Conservation (phyloP, 2,113 vertebrate genomes). For the Hoplias malabaricus region DNA sequence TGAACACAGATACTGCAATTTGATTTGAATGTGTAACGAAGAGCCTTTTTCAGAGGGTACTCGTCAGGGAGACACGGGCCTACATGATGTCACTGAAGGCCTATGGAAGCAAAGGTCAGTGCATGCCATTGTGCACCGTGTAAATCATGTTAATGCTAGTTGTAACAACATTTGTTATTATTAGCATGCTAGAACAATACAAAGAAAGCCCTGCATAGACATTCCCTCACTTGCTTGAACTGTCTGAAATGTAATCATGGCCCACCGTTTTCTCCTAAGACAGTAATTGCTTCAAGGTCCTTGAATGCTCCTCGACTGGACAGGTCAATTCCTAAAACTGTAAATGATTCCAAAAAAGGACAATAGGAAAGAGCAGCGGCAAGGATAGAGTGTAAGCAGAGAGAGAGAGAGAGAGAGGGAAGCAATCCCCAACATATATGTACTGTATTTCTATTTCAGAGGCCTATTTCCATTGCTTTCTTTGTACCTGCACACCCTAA, state of each 20-base stretch:
- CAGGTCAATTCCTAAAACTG: slow-evolving; percentile 65
- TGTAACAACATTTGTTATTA: background rate
- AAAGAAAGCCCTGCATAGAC: slow-evolving; percentile 47
- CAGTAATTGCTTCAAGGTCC: slow-evolving; percentile 5
- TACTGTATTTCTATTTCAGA: too few relatives aligned
- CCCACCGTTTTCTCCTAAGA: background rate
- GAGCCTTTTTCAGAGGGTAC: background rate
- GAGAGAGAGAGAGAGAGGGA: slow-evolving; percentile 8
- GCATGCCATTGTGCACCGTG: background rate
- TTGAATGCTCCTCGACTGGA: slow-evolving; percentile 49
- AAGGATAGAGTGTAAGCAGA: slow-evolving; percentile 38
- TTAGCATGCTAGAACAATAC: slow-evolving; percentile 45
- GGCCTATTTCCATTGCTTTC: too few relatives aligned
- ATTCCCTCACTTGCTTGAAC: slow-evolving; percentile 20
- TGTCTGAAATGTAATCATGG: slow-evolving; percentile 36
- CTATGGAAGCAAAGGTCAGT: background rate
- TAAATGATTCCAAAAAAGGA: slow-evolving; percentile 66
- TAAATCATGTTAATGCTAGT: slow-evolving; percentile 13
- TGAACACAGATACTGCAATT: background rate
- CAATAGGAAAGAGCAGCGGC: slow-evolving; percentile 53
- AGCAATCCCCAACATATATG: too few relatives aligned
- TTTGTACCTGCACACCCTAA: too few relatives aligned
- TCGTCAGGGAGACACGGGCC: background rate
- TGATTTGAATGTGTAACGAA: background rate
- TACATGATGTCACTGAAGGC: background rate